These are phyloP conservation scores for Hemitrygon akajei DNA, from an alignment of 2,797 vertebrate genomes.

Conservation along the genomic window DNA sequence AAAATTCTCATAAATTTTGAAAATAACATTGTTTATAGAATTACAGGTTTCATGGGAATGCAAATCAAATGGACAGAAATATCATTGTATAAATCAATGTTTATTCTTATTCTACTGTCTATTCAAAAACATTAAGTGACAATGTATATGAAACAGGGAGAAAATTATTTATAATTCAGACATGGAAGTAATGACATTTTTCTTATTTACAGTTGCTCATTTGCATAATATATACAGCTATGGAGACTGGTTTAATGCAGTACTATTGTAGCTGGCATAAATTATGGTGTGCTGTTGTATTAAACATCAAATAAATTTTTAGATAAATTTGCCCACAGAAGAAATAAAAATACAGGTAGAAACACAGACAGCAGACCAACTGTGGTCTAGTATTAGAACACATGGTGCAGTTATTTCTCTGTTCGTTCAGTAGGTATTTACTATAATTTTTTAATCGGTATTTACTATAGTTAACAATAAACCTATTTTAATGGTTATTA, in stretches of 20 bases:
- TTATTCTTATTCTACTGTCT: not conserved
- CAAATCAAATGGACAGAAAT: not conserved
- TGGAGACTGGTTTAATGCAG: not conserved
- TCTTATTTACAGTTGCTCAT: slow-evolving; percentile 30
- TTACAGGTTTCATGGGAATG: not conserved
- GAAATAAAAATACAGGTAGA: not conserved
- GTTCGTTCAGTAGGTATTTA: not conserved
- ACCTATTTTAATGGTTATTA: not conserved
- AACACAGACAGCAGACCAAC: not conserved
- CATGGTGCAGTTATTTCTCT: not conserved
- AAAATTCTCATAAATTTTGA: not conserved
- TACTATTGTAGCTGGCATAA: not conserved
- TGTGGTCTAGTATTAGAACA: not conserved
- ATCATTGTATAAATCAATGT: not conserved
- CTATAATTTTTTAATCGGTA: not conserved
- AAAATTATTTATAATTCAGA: not conserved
- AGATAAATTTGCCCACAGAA: not conserved
- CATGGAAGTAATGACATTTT: slow-evolving; percentile 7
- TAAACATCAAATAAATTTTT: not conserved
- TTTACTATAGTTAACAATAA: not conserved
- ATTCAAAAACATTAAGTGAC: not conserved
- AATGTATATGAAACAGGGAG: not conserved
- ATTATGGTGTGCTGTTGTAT: not conserved
- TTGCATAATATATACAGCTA: slow-evolving; percentile 23
- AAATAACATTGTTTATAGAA: not conserved